These are phyloP conservation scores for Microtus montanus DNA, from an alignment of 2,113 vertebrate genomes.

Conservation along the genomic window DNA sequence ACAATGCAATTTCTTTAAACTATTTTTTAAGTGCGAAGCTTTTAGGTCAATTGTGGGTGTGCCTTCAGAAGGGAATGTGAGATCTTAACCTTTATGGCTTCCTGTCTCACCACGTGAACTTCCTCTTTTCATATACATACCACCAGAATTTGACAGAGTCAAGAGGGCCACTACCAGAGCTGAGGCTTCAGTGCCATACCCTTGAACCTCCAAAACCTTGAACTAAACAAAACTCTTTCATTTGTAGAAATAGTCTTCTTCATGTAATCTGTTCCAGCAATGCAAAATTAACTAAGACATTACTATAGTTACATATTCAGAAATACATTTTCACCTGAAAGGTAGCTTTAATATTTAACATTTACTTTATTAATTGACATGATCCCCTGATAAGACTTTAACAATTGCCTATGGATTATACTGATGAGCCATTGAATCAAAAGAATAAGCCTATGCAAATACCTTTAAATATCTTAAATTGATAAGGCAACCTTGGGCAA, in stretches of 20 bases:
- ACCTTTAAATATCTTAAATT: slow-evolving; percentile 11
- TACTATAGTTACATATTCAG: background rate
- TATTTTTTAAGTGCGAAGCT: too few relatives aligned
- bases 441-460: slow-evolving; percentile 29
- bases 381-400: slow-evolving; percentile 20
- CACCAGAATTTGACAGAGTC: background rate
- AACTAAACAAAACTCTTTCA: background rate
- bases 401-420: background rate
- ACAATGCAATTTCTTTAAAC: background rate
- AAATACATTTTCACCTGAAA: slow-evolving; percentile 27
- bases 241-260: background rate
- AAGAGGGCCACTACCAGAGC: background rate
- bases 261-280: background rate
- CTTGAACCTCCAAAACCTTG: background rate
- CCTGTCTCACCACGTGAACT: background rate
- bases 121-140: background rate
- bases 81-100: background rate
- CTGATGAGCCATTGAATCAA: background rate
- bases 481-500: background rate
- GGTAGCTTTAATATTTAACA: slow-evolving; percentile 36
- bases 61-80: background rate
- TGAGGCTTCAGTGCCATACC: background rate
- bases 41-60: background rate
- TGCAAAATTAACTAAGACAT: background rate
- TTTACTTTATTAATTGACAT: slow-evolving; percentile 11